These are phyloP conservation scores for Novumbra hubbsi DNA, from an alignment of 2,797 vertebrate species.

Conservation along the genomic window DNA sequence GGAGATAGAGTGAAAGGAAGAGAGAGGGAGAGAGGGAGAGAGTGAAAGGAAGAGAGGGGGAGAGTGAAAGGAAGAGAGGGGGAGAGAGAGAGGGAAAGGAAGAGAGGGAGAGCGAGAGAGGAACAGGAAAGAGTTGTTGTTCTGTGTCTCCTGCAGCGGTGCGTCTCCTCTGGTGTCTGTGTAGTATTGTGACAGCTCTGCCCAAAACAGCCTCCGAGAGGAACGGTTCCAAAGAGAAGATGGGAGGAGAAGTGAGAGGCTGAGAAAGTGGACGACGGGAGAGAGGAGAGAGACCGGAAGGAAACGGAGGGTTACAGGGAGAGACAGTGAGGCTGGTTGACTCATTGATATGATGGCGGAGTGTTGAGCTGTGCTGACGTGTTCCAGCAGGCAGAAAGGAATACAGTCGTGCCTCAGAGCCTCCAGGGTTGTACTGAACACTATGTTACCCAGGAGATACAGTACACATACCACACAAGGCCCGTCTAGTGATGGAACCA, in stretches of 20 bases:
- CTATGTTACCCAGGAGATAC: neutral
- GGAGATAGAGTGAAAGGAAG: neutral
- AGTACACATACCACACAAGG: neutral
- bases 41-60: neutral
- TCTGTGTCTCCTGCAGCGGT: conserved; percentile 35
- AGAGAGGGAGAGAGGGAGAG: conserved; percentile 13
- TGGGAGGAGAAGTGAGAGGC: neutral
- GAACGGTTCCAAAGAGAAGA: conserved; percentile 15
- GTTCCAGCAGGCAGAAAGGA: conserved; percentile 52
- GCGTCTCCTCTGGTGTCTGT: conserved; percentile 21
- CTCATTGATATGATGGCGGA: conserved; percentile 55
- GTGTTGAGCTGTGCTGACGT: conserved; percentile 42
- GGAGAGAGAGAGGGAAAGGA: conserved; percentile 34
- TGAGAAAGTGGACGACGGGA: neutral
- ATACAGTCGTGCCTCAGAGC: conserved; percentile 44
- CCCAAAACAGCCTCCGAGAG: conserved; percentile 38
- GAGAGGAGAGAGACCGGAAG: neutral
- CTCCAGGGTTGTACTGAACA: conserved; percentile 24
- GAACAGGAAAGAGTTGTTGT: neutral
- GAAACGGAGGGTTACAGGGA: conserved; percentile 11
- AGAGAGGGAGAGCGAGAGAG: conserved; percentile 28
- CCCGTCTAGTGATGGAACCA: neutral
- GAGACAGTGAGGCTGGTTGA: conserved; percentile 49
- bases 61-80: conserved; percentile 24
- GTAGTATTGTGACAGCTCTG: conserved; percentile 55